Evolutionary conservation across 1,140 invertebrate species (phyloP).

Genomic region (Atta texana): DNA sequence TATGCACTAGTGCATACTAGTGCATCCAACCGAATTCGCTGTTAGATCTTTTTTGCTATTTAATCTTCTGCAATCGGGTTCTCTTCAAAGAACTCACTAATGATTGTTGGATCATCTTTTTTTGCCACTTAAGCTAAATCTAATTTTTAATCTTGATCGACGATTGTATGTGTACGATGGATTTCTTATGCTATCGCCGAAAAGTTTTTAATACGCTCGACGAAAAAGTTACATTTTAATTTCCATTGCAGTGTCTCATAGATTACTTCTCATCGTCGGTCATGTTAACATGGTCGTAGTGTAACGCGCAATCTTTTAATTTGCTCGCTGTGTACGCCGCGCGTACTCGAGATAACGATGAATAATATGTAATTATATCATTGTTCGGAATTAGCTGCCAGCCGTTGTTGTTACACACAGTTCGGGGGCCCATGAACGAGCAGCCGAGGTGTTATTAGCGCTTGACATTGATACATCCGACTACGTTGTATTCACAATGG

Average conservation of each 20-base stretch:
- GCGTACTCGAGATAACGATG: conserved; percentile 82
- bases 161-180: not conserved
- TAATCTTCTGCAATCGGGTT: not conserved
- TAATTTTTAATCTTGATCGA: conserved; percentile 17
- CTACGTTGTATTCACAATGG: conserved; percentile 55
- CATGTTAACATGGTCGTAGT: not conserved
- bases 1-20: too few relatives aligned
- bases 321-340: conserved; percentile 13
- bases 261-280: not conserved
- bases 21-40: too few relatives aligned
- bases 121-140: not conserved
- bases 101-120: not conserved
- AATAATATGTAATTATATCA: conserved; percentile 84
- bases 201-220: not conserved
- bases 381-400: conserved; percentile 83
- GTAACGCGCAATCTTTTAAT: conserved; percentile 23
- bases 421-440: conserved; percentile 69
- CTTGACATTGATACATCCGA: conserved; percentile 83
- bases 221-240: conserved; percentile 18
- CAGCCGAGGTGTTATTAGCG: conserved; percentile 83
- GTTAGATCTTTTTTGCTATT: conserved; percentile 2
- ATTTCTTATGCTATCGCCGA: conserved; percentile 14
- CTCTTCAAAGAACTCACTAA: not conserved
- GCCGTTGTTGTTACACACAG: conserved; percentile 65
- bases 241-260: not conserved